These are phyloP conservation scores for Lissonota sp. DNA, from an alignment of 2,888 invertebrate species.

Conservation along the genomic window DNA sequence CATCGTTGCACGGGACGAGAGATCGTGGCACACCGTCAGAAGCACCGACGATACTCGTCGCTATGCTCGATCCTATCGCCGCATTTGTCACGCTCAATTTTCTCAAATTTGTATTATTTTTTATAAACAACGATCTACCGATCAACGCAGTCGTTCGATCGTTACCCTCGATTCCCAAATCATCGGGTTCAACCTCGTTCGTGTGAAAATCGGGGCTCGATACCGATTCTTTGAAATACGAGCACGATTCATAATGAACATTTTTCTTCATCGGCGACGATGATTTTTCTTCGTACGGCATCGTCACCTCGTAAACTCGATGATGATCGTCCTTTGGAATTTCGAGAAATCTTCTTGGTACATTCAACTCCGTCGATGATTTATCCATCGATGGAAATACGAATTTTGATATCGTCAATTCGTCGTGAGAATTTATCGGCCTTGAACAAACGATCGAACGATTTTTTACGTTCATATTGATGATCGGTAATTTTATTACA, in stretches of 20 bases:
- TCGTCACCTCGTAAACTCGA: slow-evolving; percentile 25
- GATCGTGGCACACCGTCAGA: slow-evolving; percentile 73
- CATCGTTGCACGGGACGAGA: slow-evolving; percentile 60
- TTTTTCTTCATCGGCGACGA: slow-evolving; percentile 6
- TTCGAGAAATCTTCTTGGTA: slow-evolving; percentile 20
- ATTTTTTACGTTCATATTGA: slow-evolving; percentile 38
- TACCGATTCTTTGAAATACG: slow-evolving; percentile 39
- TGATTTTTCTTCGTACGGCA: not conserved
- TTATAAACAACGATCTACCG: slow-evolving; percentile 1
- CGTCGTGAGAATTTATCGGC: slow-evolving; percentile 29
- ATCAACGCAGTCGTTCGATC: slow-evolving; percentile 13
- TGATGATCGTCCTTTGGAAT: slow-evolving; percentile 34
- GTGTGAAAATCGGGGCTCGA: slow-evolving; percentile 55
- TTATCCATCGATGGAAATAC: slow-evolving; percentile 30
- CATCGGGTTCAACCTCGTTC: not conserved
- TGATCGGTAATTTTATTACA: slow-evolving; percentile 46
- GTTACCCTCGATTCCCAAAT: not conserved
- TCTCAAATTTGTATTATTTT: slow-evolving; percentile 64
- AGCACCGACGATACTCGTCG: slow-evolving; percentile 76
- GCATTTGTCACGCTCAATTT: slow-evolving; percentile 78
- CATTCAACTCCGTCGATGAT: not conserved
- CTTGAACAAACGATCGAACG: not conserved
- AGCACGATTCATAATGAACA: not conserved
- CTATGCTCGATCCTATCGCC: slow-evolving; percentile 80
- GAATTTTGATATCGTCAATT: slow-evolving; percentile 55